Evolutionary conservation across 1,140 invertebrate species (phyloP), one percentile per base, ranked within the genome.

Genomic region (Holotrichia oblita): DNA sequence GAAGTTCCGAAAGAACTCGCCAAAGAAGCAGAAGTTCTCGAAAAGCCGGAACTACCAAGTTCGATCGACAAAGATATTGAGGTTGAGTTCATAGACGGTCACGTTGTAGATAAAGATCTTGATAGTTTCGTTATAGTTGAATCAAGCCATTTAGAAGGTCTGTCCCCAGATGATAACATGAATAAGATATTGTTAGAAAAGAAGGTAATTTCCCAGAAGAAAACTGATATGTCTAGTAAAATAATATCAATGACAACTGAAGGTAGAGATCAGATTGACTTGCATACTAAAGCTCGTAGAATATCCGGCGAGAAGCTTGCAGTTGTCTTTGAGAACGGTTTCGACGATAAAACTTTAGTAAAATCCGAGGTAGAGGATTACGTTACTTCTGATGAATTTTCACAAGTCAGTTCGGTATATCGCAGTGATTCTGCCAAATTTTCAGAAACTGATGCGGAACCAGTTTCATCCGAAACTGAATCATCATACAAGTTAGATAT

Each of bases 391-490:
- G 78, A 79, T 48, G 78, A 79, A 20, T 42, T 79, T 44, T 79
- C 78, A 4, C 74, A 76, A 48, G 20, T 79, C 12, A 79, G 78
- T 72, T 79, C 78, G 3, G 20, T 79, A 20, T 55, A 76, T 59
- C 12, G 40, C 7, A 79, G 78, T 41, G 78, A 76, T 77, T 83
- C 81, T 12, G 64, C 80, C 0, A 84, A 83, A 73, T 80, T 81
- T 34, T 82, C 83, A 6, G 83, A 84, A 78, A 84, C 84, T 69
- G 84, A 85, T 64, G 80, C 79, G 6, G 84, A 85, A 75, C 83
- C 83, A 14, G 79, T 83, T 9, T 85, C 83, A 22, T 85, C 84
- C 10, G 85, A 85, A 80, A 85, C 84, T 10, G 85, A 85, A 72
- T 82, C 83, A 7, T 83, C 81, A 1, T 55, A 77, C 9, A 82